Evolutionary conservation across 2,888 invertebrate species (phyloP).

Genomic region (Sericinus montela): DNA sequence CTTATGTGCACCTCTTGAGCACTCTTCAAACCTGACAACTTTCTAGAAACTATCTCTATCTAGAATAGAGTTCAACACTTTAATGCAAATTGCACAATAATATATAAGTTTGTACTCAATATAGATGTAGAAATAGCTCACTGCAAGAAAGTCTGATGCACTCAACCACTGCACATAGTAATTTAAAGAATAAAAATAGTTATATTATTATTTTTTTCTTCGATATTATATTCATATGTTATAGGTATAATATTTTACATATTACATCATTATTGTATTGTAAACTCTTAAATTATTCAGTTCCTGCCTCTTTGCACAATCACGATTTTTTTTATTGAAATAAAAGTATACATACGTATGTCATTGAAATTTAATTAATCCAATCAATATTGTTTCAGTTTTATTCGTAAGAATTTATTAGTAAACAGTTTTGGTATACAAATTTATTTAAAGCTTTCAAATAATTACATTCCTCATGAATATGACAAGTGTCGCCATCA

Average conservation of each 20-base stretch:
- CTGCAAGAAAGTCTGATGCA: slow-evolving; percentile 53
- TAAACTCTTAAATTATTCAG: slow-evolving; percentile 24
- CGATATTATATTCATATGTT: slow-evolving; percentile 14
- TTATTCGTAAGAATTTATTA: no score
- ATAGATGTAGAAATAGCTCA: slow-evolving; percentile 65
- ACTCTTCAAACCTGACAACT: slow-evolving; percentile 54
- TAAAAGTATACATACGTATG: no score
- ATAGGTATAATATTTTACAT: no score
- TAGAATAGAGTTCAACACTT: slow-evolving; percentile 62
- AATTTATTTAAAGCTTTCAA: no score
- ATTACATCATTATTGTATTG: no score
- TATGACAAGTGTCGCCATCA: no score
- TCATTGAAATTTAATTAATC: no score
- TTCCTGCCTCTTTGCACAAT: slow-evolving; percentile 13
- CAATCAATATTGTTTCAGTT: no score
- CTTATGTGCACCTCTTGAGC: slow-evolving; percentile 69
- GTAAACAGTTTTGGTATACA: no score
- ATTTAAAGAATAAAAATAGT: slow-evolving; percentile 25
- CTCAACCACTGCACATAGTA: slow-evolving; percentile 59
- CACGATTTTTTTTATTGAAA: neutral
- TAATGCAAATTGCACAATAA: slow-evolving; percentile 61
- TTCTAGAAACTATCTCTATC: slow-evolving; percentile 64
- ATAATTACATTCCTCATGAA: no score
- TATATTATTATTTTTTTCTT: no score
- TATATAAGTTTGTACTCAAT: slow-evolving; percentile 60